Conservation (phyloP, 2,888 invertebrate genomes). For the Rhodophaea formosa region DNA sequence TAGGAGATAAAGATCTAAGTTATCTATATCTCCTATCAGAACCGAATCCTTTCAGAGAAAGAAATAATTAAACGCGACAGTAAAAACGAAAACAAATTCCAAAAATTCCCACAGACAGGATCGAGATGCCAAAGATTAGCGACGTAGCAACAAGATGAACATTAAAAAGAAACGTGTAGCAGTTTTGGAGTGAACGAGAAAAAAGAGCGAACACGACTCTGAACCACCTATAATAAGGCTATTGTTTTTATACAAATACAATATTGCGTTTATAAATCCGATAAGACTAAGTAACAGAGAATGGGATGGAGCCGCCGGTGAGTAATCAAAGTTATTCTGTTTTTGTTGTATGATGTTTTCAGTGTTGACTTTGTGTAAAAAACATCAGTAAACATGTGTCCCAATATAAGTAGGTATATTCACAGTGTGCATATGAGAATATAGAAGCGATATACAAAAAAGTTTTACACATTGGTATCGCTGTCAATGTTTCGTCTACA, state of each 20-base stretch:
- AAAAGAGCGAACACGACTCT: conserved; percentile 55
- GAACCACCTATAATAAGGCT: conserved; percentile 78
- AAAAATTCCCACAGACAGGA: conserved; percentile 11
- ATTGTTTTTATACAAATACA: conserved; percentile 81
- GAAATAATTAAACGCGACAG: not conserved
- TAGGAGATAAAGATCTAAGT: no score
- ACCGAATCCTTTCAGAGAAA: not conserved
- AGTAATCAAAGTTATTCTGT: not conserved
- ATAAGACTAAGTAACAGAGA: conserved; percentile 64
- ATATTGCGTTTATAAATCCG: conserved; percentile 81
- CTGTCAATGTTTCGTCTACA: no score
- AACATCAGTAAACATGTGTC: no score
- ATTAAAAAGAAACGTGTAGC: conserved; percentile 37
- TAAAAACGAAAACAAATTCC: conserved; percentile 15
- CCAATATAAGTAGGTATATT: no score
- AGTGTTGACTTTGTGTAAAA: no score
- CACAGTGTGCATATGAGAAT: no score
- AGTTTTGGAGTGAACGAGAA: conserved; percentile 56
- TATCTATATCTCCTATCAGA: no score
- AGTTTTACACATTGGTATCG: no score
- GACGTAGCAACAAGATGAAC: conserved; percentile 22
- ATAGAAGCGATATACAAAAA: no score
- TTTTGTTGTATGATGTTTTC: no score
- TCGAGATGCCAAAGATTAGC: conserved; percentile 20
- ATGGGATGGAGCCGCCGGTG: conserved; percentile 40